Conservation (phyloP, 2,113 vertebrate species). For the Dinomys branickii region DNA sequence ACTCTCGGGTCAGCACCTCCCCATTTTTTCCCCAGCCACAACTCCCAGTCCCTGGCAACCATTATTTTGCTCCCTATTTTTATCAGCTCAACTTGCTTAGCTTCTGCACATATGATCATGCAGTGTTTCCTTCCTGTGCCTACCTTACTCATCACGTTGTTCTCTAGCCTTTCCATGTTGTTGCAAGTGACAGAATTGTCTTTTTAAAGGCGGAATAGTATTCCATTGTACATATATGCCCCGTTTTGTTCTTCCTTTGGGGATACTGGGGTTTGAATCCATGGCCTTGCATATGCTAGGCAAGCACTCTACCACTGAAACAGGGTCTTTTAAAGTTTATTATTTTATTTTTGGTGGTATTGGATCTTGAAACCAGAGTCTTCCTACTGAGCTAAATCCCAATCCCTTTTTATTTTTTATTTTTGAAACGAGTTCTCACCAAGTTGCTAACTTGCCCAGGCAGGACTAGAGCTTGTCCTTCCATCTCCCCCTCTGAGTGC, state of each 20-base stretch:
- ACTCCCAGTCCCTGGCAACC: not conserved
- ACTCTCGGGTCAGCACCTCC: not conserved
- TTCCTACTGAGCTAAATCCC: not conserved
- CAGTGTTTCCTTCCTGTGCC: not conserved
- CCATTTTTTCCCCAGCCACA: not conserved
- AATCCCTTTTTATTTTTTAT: not conserved
- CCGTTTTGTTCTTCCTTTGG: not conserved
- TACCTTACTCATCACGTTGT: not conserved
- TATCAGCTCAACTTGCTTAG: not conserved
- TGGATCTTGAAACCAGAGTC: not conserved
- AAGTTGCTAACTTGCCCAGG: not conserved
- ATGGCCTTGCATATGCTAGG: not conserved
- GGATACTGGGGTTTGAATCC: not conserved
- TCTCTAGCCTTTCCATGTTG: not conserved
- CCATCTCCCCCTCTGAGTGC: not conserved
- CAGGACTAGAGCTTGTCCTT: not conserved
- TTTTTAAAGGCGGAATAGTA: not conserved
- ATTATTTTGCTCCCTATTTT: not conserved
- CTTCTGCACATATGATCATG: not conserved
- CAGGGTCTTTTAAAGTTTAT: not conserved
- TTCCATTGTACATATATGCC: not conserved
- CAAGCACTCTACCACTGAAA: not conserved
- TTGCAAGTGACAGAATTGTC: not conserved
- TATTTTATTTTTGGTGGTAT: not conserved
- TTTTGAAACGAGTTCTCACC: not conserved